phyloP scores from a whole-genome alignment of 2,888 invertebrate genomes.

The Calliscelio sp. region DNA sequence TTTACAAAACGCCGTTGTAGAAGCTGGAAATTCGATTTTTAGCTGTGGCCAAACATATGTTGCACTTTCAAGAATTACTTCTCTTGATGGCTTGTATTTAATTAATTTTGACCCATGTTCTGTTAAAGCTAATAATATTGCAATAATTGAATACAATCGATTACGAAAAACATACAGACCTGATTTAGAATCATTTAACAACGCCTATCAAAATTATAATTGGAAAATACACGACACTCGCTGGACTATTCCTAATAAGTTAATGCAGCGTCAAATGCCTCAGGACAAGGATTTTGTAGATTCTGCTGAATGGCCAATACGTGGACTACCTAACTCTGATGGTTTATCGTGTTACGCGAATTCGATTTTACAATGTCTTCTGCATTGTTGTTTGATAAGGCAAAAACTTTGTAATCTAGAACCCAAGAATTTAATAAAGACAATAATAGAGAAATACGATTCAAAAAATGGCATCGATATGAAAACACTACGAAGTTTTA shows the following conservation, averaged over 20 bases:
- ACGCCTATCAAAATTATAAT: conserved; percentile 74
- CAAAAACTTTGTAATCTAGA: neutral
- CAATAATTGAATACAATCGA: conserved; percentile 1
- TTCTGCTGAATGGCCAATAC: neutral
- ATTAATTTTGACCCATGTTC: no score
- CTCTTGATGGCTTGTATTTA: no score
- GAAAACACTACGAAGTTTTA: neutral
- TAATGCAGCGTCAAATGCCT: conserved; percentile 13
- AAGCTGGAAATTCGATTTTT: no score
- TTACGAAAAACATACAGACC: conserved; percentile 6
- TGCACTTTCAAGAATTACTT: no score
- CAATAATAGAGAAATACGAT: neutral
- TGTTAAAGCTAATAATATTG: neutral
- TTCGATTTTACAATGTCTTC: conserved; percentile 27
- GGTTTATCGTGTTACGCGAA: conserved; percentile 41
- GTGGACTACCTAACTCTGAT: conserved; percentile 26
- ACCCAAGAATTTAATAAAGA: conserved; percentile 4
- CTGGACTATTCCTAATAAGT: conserved; percentile 27
- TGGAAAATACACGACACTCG: conserved; percentile 32
- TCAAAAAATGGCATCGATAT: neutral
- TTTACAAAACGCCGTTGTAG: neutral
- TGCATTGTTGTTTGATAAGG: conserved; percentile 16
- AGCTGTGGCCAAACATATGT: no score
- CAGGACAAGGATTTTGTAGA: neutral
- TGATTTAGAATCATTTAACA: conserved; percentile 71